phyloP scores from a whole-genome alignment of 2,888 invertebrate species.

The Dicyrtoma fusca region DNA sequence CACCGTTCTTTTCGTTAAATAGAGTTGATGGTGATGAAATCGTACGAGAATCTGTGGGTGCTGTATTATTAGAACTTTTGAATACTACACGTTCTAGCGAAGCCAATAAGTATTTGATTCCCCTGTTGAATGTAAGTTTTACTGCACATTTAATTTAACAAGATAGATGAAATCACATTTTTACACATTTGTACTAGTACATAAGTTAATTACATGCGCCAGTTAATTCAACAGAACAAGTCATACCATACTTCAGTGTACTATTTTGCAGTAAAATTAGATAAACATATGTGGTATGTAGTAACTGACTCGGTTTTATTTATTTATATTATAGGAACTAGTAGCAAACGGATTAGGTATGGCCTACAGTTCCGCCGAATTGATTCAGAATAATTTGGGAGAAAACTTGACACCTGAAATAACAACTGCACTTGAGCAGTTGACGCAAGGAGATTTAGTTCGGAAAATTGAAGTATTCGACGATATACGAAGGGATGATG shows the following conservation, averaged over 20 bases:
- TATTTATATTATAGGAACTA: conserved; percentile 60
- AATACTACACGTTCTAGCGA: conserved; percentile 56
- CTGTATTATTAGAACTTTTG: conserved; percentile 64
- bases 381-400: conserved; percentile 68
- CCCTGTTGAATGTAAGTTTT: conserved; percentile 39
- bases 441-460: conserved; percentile 64
- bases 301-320: too few species aligned
- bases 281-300: too few species aligned
- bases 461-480: conserved; percentile 34
- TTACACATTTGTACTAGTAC: too few species aligned
- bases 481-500: not conserved
- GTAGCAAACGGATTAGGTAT: conserved; percentile 71
- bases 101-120: conserved; percentile 58
- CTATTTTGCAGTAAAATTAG: too few species aligned
- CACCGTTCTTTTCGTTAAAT: not conserved
- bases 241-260: too few species aligned
- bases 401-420: conserved; percentile 69
- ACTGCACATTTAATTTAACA: not conserved
- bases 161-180: too few species aligned
- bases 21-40: conserved; percentile 54
- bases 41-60: conserved; percentile 64
- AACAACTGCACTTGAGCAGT: conserved; percentile 66
- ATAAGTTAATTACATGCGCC: too few species aligned
- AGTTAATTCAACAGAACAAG: too few species aligned
- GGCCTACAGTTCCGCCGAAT: conserved; percentile 66